Base-by-base conservation (phyloP, 1,140 invertebrate species). In the Armadillidium nasatum region DNA sequence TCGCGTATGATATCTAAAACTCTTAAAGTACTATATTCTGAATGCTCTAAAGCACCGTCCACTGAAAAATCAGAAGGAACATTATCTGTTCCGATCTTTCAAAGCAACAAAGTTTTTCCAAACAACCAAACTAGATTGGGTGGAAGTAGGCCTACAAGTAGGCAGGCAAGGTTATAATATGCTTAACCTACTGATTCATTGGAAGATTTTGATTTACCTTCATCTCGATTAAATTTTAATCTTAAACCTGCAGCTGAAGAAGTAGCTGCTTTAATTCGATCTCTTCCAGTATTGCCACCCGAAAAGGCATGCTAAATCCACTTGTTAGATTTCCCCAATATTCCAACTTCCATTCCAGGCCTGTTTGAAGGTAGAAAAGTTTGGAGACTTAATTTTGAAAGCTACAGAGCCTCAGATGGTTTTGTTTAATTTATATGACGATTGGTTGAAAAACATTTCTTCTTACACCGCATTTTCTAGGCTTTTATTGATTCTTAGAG, bases 201-300 rank as follows among this genome's bases (percentile, higher is more conserved):
- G 98, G 71, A 99, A 99, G 86, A 99, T 99, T 86, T 89, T 99
- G 10, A 99, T 99, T 84, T 99, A 99, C 84, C 89, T 99, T 44
- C 98, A 99, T 90, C 89, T 99, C 84, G 98, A 99, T 88, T 99
- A 99, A 99, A 99, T 86, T 99, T 99, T 84, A 99, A 99, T 85
- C 88, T 99, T 83, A 99, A 99, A 85, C 98, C 98, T 0, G 97
- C 97, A 7, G 98, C 98, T 72, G 98, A 99, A 87, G 98, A 99
- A 93, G 98, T 99, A 15, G 98, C 98, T 7, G 97, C 98, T 69
- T 86, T 99, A 71, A 99, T 99, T 90, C 89, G 98, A 71, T 99
- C 98, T 0, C 85, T 99, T 54, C 98, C 97, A 0, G 97, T 99
- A 99, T 99, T 85, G 97, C 99, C 15, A 99, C 98, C 0, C 89